Evolutionary conservation across 2,113 vertebrate genomes (phyloP).

Genomic region (Campylomormyrus numenius): DNA sequence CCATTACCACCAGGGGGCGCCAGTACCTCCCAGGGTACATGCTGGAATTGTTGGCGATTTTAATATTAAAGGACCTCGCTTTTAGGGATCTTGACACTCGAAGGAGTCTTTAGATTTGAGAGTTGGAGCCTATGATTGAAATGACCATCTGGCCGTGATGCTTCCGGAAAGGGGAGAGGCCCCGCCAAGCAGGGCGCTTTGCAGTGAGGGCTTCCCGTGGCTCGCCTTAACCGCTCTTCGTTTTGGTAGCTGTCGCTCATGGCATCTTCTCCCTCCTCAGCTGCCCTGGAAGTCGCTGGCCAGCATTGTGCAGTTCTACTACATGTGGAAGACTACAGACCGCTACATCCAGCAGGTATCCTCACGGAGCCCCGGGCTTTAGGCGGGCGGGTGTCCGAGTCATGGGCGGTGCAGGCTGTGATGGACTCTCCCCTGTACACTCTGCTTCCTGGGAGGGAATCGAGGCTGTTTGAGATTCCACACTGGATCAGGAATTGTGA

Average conservation of each 20-base stretch:
- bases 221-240: background rate
- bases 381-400: no score
- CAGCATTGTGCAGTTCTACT: slow-evolving; percentile 92
- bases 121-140: background rate
- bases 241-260: background rate
- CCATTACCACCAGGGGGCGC: no score
- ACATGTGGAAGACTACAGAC: slow-evolving; percentile 96
- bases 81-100: background rate
- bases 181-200: no score
- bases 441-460: background rate
- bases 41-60: no score
- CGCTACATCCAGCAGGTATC: slow-evolving; percentile 87
- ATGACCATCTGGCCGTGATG: background rate
- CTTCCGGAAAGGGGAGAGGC: no score
- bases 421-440: background rate
- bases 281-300: slow-evolving; percentile 90
- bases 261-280: slow-evolving; percentile 43
- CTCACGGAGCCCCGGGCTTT: background rate
- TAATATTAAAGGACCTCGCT: no score
- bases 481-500: background rate
- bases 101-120: no score
- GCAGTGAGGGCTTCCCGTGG: background rate
- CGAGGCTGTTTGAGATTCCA: background rate
- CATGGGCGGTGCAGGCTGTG: no score
- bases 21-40: no score